Conservation (phyloP, 1,140 invertebrate genomes). For the Phocides pigmalion region DNA sequence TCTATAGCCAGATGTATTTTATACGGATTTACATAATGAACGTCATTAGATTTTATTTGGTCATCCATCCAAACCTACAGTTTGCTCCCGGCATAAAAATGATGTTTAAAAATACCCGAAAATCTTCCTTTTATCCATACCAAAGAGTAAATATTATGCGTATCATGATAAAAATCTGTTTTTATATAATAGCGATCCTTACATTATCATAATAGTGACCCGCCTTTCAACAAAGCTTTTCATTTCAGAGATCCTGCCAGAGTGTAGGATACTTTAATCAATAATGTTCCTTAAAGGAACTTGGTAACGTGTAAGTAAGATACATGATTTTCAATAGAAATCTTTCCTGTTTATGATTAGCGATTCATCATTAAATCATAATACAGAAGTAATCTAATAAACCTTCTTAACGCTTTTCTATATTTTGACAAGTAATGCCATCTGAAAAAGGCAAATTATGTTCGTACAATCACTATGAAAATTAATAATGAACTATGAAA, state of each 20-base stretch:
- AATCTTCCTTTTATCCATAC: slow-evolving; percentile 5
- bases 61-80: background rate
- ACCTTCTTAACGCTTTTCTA: no score
- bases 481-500: no score
- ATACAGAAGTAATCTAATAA: no score
- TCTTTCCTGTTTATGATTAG: background rate
- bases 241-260: slow-evolving; percentile 17
- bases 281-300: slow-evolving; percentile 4
- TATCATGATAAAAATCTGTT: slow-evolving; percentile 29
- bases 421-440: no score
- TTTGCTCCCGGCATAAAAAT: background rate
- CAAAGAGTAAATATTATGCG: slow-evolving; percentile 28
- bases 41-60: background rate
- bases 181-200: slow-evolving; percentile 24
- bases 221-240: slow-evolving; percentile 27
- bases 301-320: background rate
- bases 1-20: no score
- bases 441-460: no score
- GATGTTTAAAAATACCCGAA: slow-evolving; percentile 18
- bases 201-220: slow-evolving; percentile 33
- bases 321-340: background rate
- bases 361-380: background rate
- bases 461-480: no score
- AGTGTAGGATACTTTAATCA: slow-evolving; percentile 11
- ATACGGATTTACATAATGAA: background rate